phyloP scores from a whole-genome alignment of 1,140 invertebrate species.

The Sitobion miscanthi region DNA sequence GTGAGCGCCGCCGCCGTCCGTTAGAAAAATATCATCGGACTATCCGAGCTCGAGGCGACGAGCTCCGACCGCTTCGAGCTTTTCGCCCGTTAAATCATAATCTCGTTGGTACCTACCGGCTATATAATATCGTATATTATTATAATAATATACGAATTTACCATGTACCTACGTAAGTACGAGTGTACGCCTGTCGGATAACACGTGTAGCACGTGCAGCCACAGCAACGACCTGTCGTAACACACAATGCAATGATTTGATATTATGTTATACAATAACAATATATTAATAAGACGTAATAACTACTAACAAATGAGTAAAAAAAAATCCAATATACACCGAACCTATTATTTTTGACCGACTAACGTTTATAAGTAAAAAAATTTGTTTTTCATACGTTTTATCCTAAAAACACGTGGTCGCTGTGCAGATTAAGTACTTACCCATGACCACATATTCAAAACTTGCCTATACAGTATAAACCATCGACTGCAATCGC shows the following conservation, averaged over 20 bases:
- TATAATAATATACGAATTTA: neutral
- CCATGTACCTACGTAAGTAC: neutral
- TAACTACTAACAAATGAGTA: neutral
- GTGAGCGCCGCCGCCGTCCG: neutral
- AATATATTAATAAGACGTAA: neutral
- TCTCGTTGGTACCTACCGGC: neutral
- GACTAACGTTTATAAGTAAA: too few species aligned
- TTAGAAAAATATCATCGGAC: neutral
- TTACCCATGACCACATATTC: too few species aligned
- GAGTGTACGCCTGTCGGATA: neutral
- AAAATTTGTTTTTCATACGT: neutral
- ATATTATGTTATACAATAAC: neutral
- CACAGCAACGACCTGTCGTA: neutral
- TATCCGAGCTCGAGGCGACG: too few species aligned
- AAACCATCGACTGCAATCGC: neutral
- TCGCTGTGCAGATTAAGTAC: neutral
- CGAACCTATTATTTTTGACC: too few species aligned
- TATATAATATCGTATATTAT: neutral
- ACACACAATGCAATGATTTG: neutral
- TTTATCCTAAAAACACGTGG: neutral
- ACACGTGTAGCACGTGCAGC: neutral
- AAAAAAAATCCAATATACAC: too few species aligned
- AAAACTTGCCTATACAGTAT: neutral
- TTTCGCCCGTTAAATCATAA: neutral
- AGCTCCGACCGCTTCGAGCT: neutral